Conservation (phyloP, 2,113 vertebrate genomes). For the Onychorhynchus coronatus region DNA sequence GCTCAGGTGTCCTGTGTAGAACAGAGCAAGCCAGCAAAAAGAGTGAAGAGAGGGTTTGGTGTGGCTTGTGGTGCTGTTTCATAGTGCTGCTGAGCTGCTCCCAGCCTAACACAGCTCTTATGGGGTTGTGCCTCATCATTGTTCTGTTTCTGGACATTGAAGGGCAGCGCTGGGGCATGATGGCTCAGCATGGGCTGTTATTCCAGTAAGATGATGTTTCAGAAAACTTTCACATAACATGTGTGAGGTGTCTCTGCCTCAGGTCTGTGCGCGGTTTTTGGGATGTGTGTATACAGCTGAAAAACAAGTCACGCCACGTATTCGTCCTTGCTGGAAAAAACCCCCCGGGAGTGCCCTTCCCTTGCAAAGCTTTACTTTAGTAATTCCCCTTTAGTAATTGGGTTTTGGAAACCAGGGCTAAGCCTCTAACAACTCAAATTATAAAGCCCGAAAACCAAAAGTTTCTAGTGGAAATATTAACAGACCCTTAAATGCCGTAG, state of each 20-base stretch:
- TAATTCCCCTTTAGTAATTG: not conserved
- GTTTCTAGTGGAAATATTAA: not conserved
- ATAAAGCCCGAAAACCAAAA: not conserved
- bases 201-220: not conserved
- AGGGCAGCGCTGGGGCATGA: not conserved
- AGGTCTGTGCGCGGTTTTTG: not conserved
- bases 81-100: fast-evolving
- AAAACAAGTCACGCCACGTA: fast-evolving
- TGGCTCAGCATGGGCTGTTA: not conserved
- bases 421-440: not conserved
- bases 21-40: not conserved
- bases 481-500: not conserved
- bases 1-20: not conserved
- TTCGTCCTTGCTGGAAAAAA: not conserved
- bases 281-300: not conserved
- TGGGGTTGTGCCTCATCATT: not conserved
- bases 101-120: fast-evolving
- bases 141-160: fast-evolving
- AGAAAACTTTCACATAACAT: fast-evolving
- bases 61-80: not conserved
- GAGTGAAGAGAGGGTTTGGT: not conserved
- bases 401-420: not conserved
- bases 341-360: fast-evolving
- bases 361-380: not conserved
- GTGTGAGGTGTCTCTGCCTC: not conserved